These are phyloP conservation scores for Meiosimyza decipiens DNA, from an alignment of 2,888 invertebrate genomes.

Conservation along the genomic window DNA sequence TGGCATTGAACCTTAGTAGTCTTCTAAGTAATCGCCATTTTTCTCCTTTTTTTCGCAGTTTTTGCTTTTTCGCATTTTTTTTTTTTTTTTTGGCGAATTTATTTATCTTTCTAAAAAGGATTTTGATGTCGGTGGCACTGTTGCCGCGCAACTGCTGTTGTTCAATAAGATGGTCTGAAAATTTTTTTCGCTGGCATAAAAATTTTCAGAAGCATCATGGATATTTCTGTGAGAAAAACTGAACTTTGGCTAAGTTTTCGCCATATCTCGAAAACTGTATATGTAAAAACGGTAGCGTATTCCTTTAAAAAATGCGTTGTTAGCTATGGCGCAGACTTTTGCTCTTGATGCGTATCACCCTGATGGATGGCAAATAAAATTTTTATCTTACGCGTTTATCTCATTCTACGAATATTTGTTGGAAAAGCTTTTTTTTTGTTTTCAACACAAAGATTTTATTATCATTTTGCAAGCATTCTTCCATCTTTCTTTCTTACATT, in stretches of 20 bases:
- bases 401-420: slow-evolving; percentile 16
- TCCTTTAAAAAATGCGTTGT: too few species aligned
- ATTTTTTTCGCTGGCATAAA: too few species aligned
- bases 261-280: too few species aligned
- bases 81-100: slow-evolving; percentile 40
- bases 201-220: too few species aligned
- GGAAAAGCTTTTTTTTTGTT: slow-evolving; percentile 19
- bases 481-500: not conserved
- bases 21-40: slow-evolving; percentile 22
- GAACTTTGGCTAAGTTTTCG: too few species aligned
- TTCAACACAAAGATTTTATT: slow-evolving; percentile 13
- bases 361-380: not conserved
- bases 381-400: slow-evolving; percentile 21
- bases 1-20: not conserved
- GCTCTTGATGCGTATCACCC: too few species aligned
- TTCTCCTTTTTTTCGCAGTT: not conserved
- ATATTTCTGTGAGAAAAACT: too few species aligned
- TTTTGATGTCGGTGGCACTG: not conserved
- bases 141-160: not conserved
- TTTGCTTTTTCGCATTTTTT: not conserved
- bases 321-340: too few species aligned
- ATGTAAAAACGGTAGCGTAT: too few species aligned
- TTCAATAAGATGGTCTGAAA: too few species aligned
- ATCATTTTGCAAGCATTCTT: slow-evolving; percentile 16
- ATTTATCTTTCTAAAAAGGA: slow-evolving; percentile 28